phyloP scores from a whole-genome alignment of 2,888 invertebrate species.

The Allygus modestus region DNA sequence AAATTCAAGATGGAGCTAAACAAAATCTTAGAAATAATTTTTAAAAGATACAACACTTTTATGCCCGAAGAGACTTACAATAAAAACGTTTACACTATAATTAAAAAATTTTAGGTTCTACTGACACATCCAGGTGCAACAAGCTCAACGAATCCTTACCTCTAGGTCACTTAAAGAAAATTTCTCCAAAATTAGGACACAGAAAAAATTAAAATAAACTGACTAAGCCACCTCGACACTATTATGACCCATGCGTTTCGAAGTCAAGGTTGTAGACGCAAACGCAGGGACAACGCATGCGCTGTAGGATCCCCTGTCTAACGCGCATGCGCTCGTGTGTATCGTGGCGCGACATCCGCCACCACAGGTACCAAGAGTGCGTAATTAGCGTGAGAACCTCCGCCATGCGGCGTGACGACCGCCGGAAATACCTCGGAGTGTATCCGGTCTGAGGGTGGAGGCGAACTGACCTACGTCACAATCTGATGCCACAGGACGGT shows the following conservation, averaged over 20 bases:
- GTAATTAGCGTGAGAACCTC: constrained; percentile 32
- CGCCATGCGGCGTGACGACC: constrained; percentile 17
- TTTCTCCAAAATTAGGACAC: too few species aligned
- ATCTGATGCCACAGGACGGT: background rate
- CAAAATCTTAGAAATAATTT: too few species aligned
- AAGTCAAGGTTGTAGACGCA: background rate
- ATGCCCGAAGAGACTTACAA: too few species aligned
- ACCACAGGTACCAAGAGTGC: constrained; percentile 12
- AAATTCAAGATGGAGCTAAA: too few species aligned
- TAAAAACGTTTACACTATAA: too few species aligned
- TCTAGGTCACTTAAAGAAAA: too few species aligned
- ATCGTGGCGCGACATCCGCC: constrained; percentile 39
- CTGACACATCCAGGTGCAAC: too few species aligned
- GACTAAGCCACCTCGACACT: background rate
- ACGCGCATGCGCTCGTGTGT: constrained; percentile 43
- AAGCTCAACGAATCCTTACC: too few species aligned
- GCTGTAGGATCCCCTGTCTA: background rate
- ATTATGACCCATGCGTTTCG: background rate
- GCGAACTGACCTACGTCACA: constrained; percentile 12
- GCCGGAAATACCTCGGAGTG: background rate
- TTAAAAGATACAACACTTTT: too few species aligned
- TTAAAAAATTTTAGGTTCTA: too few species aligned
- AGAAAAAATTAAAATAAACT: too few species aligned
- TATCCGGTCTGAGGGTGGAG: constrained; percentile 22
- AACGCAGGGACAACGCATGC: constrained; percentile 6